Conservation (phyloP, 2,888 invertebrate genomes). For the Eueremaeus valkanovi region DNA sequence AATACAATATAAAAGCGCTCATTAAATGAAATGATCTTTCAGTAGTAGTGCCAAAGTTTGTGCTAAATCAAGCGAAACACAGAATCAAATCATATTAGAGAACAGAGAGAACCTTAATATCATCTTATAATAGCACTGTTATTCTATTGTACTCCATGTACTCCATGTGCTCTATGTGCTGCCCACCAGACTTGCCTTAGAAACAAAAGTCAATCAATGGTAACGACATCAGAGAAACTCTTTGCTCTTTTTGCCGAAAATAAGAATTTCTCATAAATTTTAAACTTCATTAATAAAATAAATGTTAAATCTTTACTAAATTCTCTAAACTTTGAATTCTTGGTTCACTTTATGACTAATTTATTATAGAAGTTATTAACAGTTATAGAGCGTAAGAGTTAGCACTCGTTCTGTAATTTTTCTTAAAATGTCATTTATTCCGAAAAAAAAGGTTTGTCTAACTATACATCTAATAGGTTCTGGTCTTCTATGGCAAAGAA, state of each 20-base stretch:
- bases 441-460: too few species aligned
- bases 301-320: too few species aligned
- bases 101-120: background rate
- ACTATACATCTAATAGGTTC: too few species aligned
- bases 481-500: too few species aligned
- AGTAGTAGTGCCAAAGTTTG: constrained; percentile 1
- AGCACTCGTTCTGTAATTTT: background rate
- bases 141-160: background rate
- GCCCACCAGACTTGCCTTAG: background rate
- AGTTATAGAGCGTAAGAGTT: background rate
- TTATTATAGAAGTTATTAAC: background rate
- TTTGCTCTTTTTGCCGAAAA: background rate
- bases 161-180: background rate
- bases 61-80: constrained; percentile 16
- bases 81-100: constrained; percentile 5
- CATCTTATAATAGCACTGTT: background rate
- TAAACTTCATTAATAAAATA: constrained; percentile 14
- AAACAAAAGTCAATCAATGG: constrained; percentile 33
- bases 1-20: constrained; percentile 11
- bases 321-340: background rate
- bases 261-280: background rate
- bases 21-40: constrained; percentile 26
- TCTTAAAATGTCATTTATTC: too few species aligned
- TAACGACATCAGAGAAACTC: background rate
- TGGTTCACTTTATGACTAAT: background rate